Conservation (phyloP, 2,113 vertebrate genomes). For the Elaphurus davidianus region DNA sequence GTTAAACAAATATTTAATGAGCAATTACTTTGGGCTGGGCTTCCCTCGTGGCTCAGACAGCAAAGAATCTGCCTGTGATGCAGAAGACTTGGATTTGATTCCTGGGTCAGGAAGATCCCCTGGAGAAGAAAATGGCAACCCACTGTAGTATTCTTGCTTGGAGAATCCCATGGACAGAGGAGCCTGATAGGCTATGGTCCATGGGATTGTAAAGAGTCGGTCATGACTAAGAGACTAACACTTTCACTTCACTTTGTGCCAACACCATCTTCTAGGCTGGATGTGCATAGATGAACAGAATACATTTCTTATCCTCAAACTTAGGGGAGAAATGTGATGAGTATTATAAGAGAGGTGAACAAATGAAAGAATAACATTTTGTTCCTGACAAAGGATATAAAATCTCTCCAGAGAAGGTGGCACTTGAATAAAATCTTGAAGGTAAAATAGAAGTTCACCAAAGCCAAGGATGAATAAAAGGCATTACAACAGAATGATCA, state of each 20-base stretch:
- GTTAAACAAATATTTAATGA: not conserved
- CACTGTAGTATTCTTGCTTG: not conserved
- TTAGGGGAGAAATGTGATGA: not conserved
- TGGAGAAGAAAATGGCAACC: not conserved
- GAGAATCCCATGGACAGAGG: not conserved
- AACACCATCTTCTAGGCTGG: not conserved
- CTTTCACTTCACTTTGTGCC: not conserved
- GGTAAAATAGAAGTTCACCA: not conserved
- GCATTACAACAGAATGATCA: not conserved
- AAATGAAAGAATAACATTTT: not conserved
- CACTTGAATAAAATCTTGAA: not conserved
- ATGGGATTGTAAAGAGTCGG: not conserved
- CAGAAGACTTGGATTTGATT: not conserved
- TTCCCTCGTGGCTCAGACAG: not conserved
- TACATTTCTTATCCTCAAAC: not conserved
- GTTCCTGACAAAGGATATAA: not conserved
- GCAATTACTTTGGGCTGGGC: not conserved
- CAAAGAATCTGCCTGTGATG: not conserved
- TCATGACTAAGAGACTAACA: not conserved
- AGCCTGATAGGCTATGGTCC: not conserved
- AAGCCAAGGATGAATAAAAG: not conserved
- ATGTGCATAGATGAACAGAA: not conserved
- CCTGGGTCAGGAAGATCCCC: not conserved
- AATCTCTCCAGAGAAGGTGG: not conserved
- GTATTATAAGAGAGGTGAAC: not conserved